A percentile compares a stretch with the other conserved stretches of the same genome.
phyloP scores from a whole-genome alignment of 2,797 vertebrate species.

The Notolepis coatsorum region DNA sequence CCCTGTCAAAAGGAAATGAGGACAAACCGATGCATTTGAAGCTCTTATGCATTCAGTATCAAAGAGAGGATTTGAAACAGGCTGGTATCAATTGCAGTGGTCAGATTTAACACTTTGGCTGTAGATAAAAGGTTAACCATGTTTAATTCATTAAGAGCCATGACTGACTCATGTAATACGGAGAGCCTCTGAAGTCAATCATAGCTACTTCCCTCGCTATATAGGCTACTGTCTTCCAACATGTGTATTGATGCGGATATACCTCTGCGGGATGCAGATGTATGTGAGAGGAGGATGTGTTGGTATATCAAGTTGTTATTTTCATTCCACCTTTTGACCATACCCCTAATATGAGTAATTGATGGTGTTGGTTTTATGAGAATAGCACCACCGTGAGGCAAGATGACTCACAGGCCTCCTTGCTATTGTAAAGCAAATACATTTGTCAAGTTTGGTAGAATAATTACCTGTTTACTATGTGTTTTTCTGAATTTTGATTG shows the following conservation, averaged over 20 bases:
- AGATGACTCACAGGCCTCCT: too few relatives aligned
- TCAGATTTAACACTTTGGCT: constrained; percentile 77
- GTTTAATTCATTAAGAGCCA: constrained; percentile 77
- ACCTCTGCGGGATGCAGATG: constrained; percentile 34
- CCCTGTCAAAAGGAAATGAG: constrained; percentile 55
- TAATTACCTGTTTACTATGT: too few relatives aligned
- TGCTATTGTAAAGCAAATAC: too few relatives aligned
- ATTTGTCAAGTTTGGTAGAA: too few relatives aligned
- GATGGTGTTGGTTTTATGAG: too few relatives aligned
- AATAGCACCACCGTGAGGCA: too few relatives aligned
- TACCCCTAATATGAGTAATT: too few relatives aligned
- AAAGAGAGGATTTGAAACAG: constrained; percentile 73
- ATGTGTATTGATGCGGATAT: constrained; percentile 9
- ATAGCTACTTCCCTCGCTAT: constrained; percentile 41
- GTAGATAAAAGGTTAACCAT: constrained; percentile 76
- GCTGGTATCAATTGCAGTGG: constrained; percentile 68
- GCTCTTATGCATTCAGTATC: constrained; percentile 60
- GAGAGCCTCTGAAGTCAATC: constrained; percentile 58
- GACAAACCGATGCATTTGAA: constrained; percentile 68
- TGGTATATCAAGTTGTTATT: constrained; percentile 39
- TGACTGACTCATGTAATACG: constrained; percentile 75
- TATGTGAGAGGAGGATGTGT: constrained; percentile 19
- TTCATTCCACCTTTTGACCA: too few relatives aligned
- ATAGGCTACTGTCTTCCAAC: constrained; percentile 6
- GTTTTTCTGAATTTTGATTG: too few relatives aligned